These are phyloP conservation scores for Phaedon cochleariae DNA, from an alignment of 2,888 invertebrate species.

Conservation along the genomic window DNA sequence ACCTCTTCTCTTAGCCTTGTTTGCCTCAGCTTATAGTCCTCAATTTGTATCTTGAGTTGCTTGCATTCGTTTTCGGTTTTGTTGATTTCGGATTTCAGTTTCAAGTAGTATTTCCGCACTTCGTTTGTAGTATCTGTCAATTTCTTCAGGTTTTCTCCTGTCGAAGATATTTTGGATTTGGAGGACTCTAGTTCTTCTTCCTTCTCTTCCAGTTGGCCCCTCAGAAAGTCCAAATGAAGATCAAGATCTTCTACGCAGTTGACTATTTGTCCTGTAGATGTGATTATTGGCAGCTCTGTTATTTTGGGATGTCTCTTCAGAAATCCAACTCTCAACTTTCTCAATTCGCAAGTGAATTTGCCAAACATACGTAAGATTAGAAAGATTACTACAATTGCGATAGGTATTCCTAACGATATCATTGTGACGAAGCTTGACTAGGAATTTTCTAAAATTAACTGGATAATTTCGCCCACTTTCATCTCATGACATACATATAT, in stretches of 20 bases:
- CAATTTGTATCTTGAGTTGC: constrained; percentile 52
- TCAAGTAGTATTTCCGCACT: constrained; percentile 52
- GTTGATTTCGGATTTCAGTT: constrained; percentile 46
- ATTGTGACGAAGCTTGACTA: no score
- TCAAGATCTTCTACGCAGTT: constrained; percentile 55
- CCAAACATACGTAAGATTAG: no score
- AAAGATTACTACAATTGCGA: no score
- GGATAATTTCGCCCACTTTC: no score
- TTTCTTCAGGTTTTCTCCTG: constrained; percentile 52
- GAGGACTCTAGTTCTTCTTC: constrained; percentile 49
- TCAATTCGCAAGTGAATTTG: no score
- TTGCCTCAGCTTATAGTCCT: constrained; percentile 51
- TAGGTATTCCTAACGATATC: no score
- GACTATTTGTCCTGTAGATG: constrained; percentile 49
- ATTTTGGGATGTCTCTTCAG: constrained; percentile 34
- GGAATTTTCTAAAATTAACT: no score
- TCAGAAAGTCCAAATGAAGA: constrained; percentile 52
- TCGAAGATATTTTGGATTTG: constrained; percentile 44
- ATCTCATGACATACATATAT: no score
- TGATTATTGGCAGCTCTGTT: constrained; percentile 50
- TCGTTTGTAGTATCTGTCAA: constrained; percentile 50
- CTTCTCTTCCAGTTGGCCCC: constrained; percentile 52
- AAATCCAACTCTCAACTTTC: constrained; percentile 44
- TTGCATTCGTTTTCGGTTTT: constrained; percentile 53
- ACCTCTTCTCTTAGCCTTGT: constrained; percentile 48